Evolutionary conservation across 2,113 vertebrate species (phyloP).

Genomic region (Carassius auratus): DNA sequence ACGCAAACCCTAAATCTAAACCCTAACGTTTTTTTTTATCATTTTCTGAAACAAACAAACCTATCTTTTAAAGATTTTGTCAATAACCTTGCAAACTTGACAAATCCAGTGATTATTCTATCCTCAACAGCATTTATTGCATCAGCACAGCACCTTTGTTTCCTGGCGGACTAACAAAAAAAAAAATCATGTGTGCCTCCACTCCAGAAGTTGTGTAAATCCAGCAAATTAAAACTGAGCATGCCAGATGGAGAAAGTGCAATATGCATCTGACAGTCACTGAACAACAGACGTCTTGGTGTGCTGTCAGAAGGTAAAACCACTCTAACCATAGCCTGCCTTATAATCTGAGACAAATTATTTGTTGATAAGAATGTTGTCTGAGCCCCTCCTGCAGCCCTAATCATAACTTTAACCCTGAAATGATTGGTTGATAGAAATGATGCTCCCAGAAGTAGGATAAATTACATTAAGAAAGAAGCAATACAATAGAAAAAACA

Average conservation of each 20-base stretch:
- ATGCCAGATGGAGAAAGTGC: slow-evolving; percentile 18
- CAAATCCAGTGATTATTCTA: slow-evolving; percentile 26
- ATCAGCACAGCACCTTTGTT: not conserved
- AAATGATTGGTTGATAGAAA: not conserved
- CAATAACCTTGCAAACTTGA: not conserved
- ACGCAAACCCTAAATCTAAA: too few relatives aligned
- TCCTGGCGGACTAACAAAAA: not conserved
- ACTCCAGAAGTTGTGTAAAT: slow-evolving; percentile 17
- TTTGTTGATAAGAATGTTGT: not conserved
- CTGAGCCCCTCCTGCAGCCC: not conserved
- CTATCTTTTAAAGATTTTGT: not conserved
- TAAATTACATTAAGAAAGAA: not conserved
- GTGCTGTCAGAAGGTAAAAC: slow-evolving; percentile 1
- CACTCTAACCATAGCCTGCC: not conserved
- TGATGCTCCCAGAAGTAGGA: not conserved
- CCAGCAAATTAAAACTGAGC: slow-evolving; percentile 16
- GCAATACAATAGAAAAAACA: not conserved
- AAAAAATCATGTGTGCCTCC: not conserved
- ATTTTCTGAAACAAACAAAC: not conserved
- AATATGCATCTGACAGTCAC: not conserved
- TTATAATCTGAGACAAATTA: not conserved
- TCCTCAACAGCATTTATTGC: not conserved
- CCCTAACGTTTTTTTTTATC: too few relatives aligned
- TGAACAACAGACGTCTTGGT: slow-evolving; percentile 4
- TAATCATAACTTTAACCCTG: not conserved